Evolutionary conservation across 2,888 invertebrate species (phyloP).

Genomic region (Operophtera brumata): DNA sequence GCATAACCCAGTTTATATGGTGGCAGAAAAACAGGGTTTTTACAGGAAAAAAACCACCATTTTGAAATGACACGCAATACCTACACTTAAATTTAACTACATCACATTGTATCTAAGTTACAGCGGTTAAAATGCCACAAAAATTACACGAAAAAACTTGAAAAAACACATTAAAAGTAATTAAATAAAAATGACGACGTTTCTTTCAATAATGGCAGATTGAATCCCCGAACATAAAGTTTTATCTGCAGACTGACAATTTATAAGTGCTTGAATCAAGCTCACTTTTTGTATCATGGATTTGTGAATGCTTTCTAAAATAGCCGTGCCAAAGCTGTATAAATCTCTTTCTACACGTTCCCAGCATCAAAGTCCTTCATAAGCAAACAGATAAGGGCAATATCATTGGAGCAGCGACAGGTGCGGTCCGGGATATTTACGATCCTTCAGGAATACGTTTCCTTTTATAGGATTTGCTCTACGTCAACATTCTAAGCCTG

Average conservation of each 20-base stretch:
- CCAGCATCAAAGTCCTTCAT: constrained; percentile 31
- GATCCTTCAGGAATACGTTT: constrained; percentile 34
- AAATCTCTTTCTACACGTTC: constrained; percentile 21
- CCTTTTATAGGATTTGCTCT: constrained; percentile 34
- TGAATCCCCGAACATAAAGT: constrained; percentile 15
- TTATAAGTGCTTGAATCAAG: neutral
- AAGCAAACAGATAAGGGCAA: constrained; percentile 38
- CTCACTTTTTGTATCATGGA: neutral
- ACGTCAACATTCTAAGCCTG: constrained; percentile 30
- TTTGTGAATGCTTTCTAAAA: constrained; percentile 18
- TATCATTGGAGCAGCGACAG: constrained; percentile 38
- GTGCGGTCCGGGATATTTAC: constrained; percentile 40
- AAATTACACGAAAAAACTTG: too few relatives aligned
- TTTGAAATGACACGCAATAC: too few relatives aligned
- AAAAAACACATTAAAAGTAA: too few relatives aligned
- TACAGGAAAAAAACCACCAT: too few relatives aligned
- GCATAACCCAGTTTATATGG: too few relatives aligned
- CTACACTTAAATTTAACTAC: too few relatives aligned
- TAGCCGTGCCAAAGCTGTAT: constrained; percentile 23
- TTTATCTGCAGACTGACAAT: constrained; percentile 8
- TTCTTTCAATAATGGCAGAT: too few relatives aligned
- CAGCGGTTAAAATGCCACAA: too few relatives aligned
- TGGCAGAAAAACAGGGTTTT: too few relatives aligned
- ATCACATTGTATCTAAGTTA: too few relatives aligned
- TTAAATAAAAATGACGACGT: too few relatives aligned